Evolutionary conservation across 2,113 vertebrate species (phyloP).

Genomic region (Prietella phreatophila): DNA sequence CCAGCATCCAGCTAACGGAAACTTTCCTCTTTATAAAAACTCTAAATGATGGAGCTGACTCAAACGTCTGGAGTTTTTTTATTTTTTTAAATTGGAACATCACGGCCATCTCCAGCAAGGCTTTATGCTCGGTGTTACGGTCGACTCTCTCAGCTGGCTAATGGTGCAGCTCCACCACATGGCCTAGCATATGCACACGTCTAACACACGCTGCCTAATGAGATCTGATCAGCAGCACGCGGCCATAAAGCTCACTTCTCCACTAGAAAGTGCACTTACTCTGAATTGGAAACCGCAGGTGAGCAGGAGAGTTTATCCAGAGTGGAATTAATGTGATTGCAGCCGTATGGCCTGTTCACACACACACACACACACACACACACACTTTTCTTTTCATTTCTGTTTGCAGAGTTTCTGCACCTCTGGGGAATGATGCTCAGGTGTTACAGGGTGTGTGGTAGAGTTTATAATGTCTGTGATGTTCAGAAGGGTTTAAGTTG

Average conservation of each 20-base stretch:
- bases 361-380: slow-evolving; percentile 5
- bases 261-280: neutral
- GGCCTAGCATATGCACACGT: slow-evolving; percentile 21
- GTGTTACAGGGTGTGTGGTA: neutral
- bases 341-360: neutral
- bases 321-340: slow-evolving; percentile 8
- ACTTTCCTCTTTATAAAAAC: neutral
- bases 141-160: slow-evolving; percentile 21
- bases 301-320: neutral
- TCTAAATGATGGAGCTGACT: neutral
- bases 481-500: neutral
- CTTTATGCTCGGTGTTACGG: neutral
- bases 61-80: neutral
- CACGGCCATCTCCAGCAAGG: neutral
- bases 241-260: neutral
- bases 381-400: neutral
- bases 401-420: neutral
- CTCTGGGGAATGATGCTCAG: neutral
- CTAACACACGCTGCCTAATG: slow-evolving; percentile 26
- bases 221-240: neutral
- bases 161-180: slow-evolving; percentile 28
- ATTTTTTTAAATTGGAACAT: neutral
- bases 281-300: slow-evolving; percentile 13
- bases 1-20: neutral
- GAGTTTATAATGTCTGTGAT: neutral